Evolutionary conservation across 2,113 vertebrate genomes (phyloP).

Genomic region (Pyrgilauda ruficollis): DNA sequence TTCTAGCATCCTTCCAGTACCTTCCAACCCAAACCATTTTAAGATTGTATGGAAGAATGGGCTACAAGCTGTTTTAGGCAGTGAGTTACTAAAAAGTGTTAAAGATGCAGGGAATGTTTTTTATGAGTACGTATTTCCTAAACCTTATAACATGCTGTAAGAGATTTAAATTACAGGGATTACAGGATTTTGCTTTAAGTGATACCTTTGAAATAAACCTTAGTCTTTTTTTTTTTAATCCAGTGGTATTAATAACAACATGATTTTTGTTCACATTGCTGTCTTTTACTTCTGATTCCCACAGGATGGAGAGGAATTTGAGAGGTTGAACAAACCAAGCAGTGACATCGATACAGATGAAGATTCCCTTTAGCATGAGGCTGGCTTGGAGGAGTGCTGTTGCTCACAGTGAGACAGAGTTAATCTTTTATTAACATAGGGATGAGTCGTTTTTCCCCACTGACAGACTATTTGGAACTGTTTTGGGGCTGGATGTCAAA

Average conservation of each 20-base stretch:
- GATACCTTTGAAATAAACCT: not conserved
- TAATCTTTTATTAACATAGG: not conserved
- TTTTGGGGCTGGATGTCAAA: not conserved
- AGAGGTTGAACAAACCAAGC: constrained; percentile 85
- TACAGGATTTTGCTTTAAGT: not conserved
- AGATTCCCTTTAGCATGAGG: constrained; percentile 76
- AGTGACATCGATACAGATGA: constrained; percentile 89
- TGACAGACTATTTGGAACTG: not conserved
- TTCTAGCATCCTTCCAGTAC: not conserved
- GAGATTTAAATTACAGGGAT: not conserved
- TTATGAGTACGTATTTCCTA: not conserved
- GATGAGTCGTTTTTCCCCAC: not conserved
- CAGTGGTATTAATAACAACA: not conserved
- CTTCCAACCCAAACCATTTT: not conserved
- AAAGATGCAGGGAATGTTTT: not conserved
- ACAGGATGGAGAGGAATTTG: constrained; percentile 95
- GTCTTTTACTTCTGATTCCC: constrained; percentile 27
- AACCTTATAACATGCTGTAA: not conserved
- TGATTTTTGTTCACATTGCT: not conserved
- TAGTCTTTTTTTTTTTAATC: not conserved
- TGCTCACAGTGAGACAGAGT: not conserved
- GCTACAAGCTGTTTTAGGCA: not conserved
- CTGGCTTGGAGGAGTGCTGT: not conserved
- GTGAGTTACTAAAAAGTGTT: not conserved
- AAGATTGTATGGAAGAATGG: not conserved